A percentile compares a stretch with the other conserved stretches of the same genome.
Evolutionary conservation across 1,140 invertebrate species (phyloP).

Genomic region (Sarcophaga peregrina): DNA sequence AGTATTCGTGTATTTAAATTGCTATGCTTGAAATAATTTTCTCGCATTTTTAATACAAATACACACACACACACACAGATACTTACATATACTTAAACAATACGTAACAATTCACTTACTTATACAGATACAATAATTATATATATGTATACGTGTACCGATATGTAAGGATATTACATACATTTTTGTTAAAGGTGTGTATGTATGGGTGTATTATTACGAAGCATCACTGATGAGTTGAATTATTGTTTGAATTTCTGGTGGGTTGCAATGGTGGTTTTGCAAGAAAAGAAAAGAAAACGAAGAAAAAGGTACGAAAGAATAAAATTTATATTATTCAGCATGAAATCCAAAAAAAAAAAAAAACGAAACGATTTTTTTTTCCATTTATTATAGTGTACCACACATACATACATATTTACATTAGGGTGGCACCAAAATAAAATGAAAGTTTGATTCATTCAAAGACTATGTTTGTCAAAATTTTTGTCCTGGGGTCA

Average conservation of each 20-base stretch:
- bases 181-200: no score
- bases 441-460: no score
- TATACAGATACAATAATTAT: background rate
- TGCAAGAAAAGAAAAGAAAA: background rate
- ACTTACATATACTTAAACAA: background rate
- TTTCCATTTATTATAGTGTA: background rate
- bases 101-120: background rate
- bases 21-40: conserved; percentile 39
- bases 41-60: conserved; percentile 29
- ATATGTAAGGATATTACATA: no score
- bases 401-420: background rate
- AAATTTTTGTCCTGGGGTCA: no score
- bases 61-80: background rate
- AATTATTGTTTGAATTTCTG: background rate
- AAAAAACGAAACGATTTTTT: background rate
- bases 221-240: conserved; percentile 11
- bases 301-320: no score
- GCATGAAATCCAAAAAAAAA: background rate
- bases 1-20: conserved; percentile 41
- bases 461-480: no score
- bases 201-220: background rate
- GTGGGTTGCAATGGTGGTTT: background rate
- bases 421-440: no score
- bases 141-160: background rate
- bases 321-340: no score